Percentiles rank a stretch among this genome's conserved stretches.
These are phyloP conservation scores for Drosophila pruinosa DNA, from an alignment of 1,140 invertebrate species.

Conservation along the genomic window DNA sequence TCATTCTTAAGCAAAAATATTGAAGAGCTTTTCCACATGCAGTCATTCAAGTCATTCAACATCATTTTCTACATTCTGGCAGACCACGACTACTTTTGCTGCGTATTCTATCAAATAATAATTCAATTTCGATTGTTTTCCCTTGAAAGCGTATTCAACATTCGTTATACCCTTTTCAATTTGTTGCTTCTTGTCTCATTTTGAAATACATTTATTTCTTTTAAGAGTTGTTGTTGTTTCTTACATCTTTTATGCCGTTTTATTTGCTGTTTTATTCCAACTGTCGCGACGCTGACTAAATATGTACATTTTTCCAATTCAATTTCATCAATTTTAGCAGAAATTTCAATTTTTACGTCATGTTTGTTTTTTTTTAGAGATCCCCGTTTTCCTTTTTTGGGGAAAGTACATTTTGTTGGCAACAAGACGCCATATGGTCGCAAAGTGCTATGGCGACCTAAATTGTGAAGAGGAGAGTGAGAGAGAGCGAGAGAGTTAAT, in stretches of 20 bases:
- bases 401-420: neutral
- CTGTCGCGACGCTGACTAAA: conserved; percentile 20
- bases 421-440: conserved; percentile 11
- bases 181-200: conserved; percentile 29
- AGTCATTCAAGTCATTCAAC: no score
- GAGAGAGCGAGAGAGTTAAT: neutral
- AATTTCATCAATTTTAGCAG: conserved; percentile 65
- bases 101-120: no score
- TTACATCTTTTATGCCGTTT: neutral
- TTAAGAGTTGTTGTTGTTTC: conserved; percentile 38
- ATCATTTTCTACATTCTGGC: no score
- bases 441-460: neutral
- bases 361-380: conserved; percentile 15
- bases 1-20: no score
- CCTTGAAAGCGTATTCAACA: neutral
- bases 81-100: no score
- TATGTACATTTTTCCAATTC: conserved; percentile 69
- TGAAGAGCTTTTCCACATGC: no score
- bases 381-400: conserved; percentile 15
- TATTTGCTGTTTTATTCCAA: conserved; percentile 4
- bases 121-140: neutral
- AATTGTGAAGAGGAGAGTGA: neutral
- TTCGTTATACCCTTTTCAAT: no score
- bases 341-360: conserved; percentile 47
- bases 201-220: conserved; percentile 55